A percentile compares a stretch with the other conserved stretches of the same genome.
Conservation (phyloP, 2,113 vertebrate species). For the Egretta garzetta region DNA sequence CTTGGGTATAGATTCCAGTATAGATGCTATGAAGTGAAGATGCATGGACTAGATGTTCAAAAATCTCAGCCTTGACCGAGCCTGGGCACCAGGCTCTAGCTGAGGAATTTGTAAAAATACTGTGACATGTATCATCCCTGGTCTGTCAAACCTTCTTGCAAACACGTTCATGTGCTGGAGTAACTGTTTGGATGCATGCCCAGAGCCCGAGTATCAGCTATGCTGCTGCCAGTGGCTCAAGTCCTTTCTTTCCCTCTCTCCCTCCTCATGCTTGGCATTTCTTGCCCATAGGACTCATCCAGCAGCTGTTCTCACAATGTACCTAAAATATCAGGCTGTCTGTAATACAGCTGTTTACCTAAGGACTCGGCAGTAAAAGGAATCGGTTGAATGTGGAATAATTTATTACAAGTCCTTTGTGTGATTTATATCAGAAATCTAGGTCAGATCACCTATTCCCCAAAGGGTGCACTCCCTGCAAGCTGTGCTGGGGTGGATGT, state of each 20-base stretch:
- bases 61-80: not conserved
- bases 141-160: not conserved
- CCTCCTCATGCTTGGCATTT: not conserved
- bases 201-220: not conserved
- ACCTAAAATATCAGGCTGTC: not conserved
- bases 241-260: not conserved
- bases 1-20: not conserved
- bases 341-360: not conserved
- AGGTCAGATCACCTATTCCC: not conserved
- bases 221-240: not conserved
- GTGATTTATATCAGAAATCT: not conserved
- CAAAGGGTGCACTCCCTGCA: accelerated
- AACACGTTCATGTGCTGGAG: not conserved
- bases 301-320: not conserved
- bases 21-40: not conserved
- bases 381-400: not conserved
- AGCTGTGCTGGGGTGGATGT: not conserved
- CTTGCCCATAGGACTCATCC: not conserved
- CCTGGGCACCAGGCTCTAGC: not conserved
- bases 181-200: not conserved
- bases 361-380: not conserved
- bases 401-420: not conserved
- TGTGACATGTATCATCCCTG: not conserved
- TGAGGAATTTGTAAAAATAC: not conserved
- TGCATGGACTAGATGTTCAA: not conserved